Base-by-base conservation (phyloP, 1,140 invertebrate species). In the Drosophila tsacasi region DNA sequence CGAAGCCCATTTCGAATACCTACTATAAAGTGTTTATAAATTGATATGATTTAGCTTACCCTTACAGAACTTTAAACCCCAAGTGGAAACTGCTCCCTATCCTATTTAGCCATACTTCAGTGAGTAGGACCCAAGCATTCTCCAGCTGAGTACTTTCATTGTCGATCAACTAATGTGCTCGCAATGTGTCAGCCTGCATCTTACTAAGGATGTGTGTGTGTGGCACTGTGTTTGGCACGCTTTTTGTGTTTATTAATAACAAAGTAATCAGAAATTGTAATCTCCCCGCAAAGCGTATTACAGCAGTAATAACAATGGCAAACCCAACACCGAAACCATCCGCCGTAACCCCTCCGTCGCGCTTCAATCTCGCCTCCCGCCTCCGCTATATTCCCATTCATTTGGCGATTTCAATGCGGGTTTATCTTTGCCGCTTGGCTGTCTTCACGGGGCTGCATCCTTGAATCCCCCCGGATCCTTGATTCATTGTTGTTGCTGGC, bases 261-360 rank as follows among this genome's bases (percentile, higher is more conserved):
- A 89, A 89, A 89, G 84, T 89, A 89, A 89, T 89, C 84, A 89
- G 84, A 89, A 82, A 89, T 89, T 89, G 84, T 89, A 89, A 89
- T 89, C 84, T 89, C 30, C 64, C 75, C 72, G 57, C 84, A 84
- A 90, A 89, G 84, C 84, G 84, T 89, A 89, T 87, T 87, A 87
- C 81, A 89, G 73, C 83, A 74, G 80, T 87, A 87, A 87, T 89
- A 87, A 87, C 83, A 87, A 87, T 89, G 72, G 76, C 80, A 80
- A 79, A 79, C 68, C 80, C 76, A 57, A 76, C 76, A 66, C 62
- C 40, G 32, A 71, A 71, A 77, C 71, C 63, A 27, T 15, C 46
- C n/a, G 10, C 37, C 23, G 13, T 39, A 55, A 47, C 64, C 54
- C 61, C 62, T 9, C 46, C 17, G 21, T 9, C 15, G 19, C 68